These are phyloP conservation scores for Acrobasis consociella DNA, from an alignment of 2,888 invertebrate genomes.

Conservation along the genomic window DNA sequence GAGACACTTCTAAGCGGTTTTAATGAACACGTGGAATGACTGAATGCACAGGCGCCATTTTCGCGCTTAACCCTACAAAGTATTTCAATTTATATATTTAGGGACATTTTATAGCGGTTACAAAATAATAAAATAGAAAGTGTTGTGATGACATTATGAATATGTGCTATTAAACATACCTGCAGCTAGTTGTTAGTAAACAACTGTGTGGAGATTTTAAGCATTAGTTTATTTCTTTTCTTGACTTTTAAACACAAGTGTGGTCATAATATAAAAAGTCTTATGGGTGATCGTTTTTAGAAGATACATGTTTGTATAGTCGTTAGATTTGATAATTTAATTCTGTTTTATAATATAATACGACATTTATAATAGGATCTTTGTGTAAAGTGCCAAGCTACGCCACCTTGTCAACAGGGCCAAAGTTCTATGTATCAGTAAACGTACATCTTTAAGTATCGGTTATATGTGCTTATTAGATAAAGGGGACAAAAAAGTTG, in stretches of 20 bases:
- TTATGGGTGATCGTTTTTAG: too few species aligned
- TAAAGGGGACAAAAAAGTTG: slow-evolving; percentile 77
- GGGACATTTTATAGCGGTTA: background rate
- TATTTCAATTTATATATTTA: background rate
- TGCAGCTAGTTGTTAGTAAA: too few species aligned
- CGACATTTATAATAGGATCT: too few species aligned
- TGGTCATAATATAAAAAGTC: too few species aligned
- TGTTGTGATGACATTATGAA: too few species aligned
- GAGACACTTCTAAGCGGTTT: slow-evolving; percentile 17
- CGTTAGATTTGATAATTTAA: too few species aligned
- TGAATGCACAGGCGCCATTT: background rate
- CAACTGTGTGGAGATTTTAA: too few species aligned
- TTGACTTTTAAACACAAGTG: too few species aligned
- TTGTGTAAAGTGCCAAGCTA: background rate
- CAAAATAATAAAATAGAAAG: background rate
- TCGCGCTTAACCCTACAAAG: slow-evolving; percentile 13
- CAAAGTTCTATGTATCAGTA: slow-evolving; percentile 43
- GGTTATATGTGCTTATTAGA: slow-evolving; percentile 75
- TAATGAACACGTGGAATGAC: slow-evolving; percentile 4
- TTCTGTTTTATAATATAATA: too few species aligned
- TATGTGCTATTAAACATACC: too few species aligned
- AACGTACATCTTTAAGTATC: slow-evolving; percentile 54
- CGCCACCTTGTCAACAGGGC: slow-evolving; percentile 35
- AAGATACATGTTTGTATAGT: too few species aligned
- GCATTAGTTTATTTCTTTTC: too few species aligned